A percentile compares a stretch with the other conserved stretches of the same genome.
Evolutionary conservation across 1,140 invertebrate species (phyloP).

Genomic region (Andrena cerasifolii): DNA sequence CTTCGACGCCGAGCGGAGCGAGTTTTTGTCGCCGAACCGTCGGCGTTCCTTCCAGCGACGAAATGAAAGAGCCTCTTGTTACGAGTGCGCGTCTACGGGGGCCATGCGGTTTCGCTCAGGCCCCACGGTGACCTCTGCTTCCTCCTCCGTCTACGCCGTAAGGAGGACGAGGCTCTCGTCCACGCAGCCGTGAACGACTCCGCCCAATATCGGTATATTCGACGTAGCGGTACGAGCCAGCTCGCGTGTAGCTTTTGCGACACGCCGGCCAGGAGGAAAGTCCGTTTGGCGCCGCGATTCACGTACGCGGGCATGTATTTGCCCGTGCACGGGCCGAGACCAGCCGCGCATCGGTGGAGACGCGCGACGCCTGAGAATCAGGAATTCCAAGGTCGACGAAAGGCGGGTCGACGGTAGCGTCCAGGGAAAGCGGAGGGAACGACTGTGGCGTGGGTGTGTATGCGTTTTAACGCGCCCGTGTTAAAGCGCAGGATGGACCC

Average conservation of each 20-base stretch:
- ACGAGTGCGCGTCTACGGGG: slow-evolving; percentile 14
- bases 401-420: slow-evolving; percentile 22
- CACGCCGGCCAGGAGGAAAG: not conserved
- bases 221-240: slow-evolving; percentile 29
- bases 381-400: slow-evolving; percentile 53
- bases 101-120: slow-evolving; percentile 46
- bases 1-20: slow-evolving; percentile 45
- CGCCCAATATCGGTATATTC: slow-evolving; percentile 37
- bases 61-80: slow-evolving; percentile 79
- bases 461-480: not conserved
- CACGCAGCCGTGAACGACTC: slow-evolving; percentile 15
- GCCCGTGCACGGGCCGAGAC: slow-evolving; percentile 5
- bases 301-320: too few relatives aligned
- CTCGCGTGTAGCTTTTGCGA: slow-evolving; percentile 1
- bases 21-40: slow-evolving; percentile 53
- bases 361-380: slow-evolving; percentile 24
- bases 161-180: not conserved
- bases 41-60: slow-evolving; percentile 20
- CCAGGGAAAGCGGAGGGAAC: slow-evolving; percentile 22
- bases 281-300: not conserved
- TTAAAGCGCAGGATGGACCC: not conserved
- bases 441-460: slow-evolving; percentile 11
- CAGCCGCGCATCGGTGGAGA: not conserved
- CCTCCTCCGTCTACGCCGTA: not conserved
- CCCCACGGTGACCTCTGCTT: not conserved